These are phyloP conservation scores for Pipistrellus nathusii DNA, from an alignment of 2,797 vertebrate species.

Conservation along the genomic window DNA sequence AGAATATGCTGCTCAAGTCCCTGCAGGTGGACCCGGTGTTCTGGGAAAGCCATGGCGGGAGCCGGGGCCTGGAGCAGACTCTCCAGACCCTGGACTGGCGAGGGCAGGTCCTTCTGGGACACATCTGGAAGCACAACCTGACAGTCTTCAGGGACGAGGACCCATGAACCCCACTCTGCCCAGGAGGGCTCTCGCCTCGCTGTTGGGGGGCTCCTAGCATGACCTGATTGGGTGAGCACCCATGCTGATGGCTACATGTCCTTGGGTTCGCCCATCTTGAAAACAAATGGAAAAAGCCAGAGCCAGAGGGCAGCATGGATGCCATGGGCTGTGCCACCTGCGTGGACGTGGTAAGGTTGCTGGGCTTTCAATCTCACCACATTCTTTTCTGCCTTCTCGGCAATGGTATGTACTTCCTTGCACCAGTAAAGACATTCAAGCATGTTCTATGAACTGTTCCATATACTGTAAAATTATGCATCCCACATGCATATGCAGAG, in stretches of 20 bases:
- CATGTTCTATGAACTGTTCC: neutral
- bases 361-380: neutral
- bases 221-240: fast-evolving
- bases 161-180: fast-evolving
- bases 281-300: neutral
- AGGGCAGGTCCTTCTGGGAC: slow-evolving; percentile 89
- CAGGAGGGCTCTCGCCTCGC: fast-evolving
- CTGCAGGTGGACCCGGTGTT: slow-evolving; percentile 91
- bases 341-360: neutral
- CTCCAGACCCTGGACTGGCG: slow-evolving; percentile 89
- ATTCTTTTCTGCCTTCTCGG: neutral
- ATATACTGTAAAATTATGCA: neutral
- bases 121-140: slow-evolving; percentile 90
- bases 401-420: neutral
- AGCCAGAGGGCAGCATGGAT: neutral
- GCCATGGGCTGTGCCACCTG: fast-evolving
- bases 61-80: slow-evolving; percentile 86
- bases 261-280: neutral
- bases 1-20: slow-evolving; percentile 91
- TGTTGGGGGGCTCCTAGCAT: fast-evolving
- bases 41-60: slow-evolving; percentile 92
- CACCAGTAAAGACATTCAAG: neutral
- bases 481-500: neutral
- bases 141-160: slow-evolving; percentile 79
- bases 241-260: fast-evolving